Percentiles rank a stretch among this genome's conserved stretches.
These are phyloP conservation scores for Scophthalmus maximus DNA, from an alignment of 2,113 vertebrate genomes.

Conservation along the genomic window DNA sequence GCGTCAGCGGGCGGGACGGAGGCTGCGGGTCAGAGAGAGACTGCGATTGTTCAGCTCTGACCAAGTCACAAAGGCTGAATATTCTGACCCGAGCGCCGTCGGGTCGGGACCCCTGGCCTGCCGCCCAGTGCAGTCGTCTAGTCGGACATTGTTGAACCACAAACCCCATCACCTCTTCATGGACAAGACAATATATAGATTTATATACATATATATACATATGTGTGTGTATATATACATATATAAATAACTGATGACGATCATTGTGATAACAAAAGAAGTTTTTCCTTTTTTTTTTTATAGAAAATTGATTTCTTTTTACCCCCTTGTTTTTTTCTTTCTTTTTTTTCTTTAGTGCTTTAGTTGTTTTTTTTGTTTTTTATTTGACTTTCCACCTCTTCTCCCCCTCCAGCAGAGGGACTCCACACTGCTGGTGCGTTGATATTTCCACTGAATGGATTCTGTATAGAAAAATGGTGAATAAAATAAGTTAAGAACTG, in stretches of 20 bases:
- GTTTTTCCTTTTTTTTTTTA: constrained; percentile 56
- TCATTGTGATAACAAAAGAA: constrained; percentile 67
- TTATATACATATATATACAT: constrained; percentile 59
- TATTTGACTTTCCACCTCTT: constrained; percentile 55
- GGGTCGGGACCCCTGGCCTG: constrained; percentile 31
- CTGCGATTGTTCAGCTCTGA: constrained; percentile 58
- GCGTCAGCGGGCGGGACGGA: constrained; percentile 33
- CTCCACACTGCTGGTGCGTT: constrained; percentile 64
- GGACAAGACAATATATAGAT: constrained; percentile 73
- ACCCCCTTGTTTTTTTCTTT: constrained; percentile 48
- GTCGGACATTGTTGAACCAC: constrained; percentile 52
- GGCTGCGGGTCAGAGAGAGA: constrained; percentile 52
- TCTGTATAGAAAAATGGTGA: constrained; percentile 83
- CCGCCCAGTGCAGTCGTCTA: constrained; percentile 33
- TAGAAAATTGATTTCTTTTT: constrained; percentile 70
- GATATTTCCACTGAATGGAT: constrained; percentile 80
- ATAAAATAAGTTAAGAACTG: constrained; percentile 85
- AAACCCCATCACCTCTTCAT: constrained; percentile 53
- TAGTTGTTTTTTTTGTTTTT: constrained; percentile 72
- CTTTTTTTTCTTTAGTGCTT: constrained; percentile 57
- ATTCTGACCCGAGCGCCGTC: constrained; percentile 37
- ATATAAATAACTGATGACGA: constrained; percentile 67
- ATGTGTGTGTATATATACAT: constrained; percentile 58
- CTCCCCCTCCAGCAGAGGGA: constrained; percentile 71
- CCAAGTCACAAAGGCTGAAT: constrained; percentile 32